These are phyloP conservation scores for Sturnira hondurensis DNA, from an alignment of 2,113 vertebrate species.

Conservation along the genomic window DNA sequence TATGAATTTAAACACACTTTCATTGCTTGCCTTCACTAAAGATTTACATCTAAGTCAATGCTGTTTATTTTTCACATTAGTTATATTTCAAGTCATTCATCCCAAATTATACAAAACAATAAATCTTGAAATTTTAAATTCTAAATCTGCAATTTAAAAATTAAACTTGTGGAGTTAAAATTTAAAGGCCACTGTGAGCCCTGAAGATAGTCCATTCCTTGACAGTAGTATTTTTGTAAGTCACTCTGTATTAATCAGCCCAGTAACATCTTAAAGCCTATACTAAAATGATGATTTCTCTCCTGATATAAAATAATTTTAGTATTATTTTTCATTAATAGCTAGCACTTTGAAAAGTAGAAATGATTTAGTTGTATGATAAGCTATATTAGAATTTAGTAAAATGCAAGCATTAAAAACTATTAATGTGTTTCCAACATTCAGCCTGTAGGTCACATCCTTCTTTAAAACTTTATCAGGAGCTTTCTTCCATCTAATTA, in stretches of 20 bases:
- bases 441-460: not conserved
- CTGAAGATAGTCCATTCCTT: not conserved
- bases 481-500: not conserved
- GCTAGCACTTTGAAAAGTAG: conserved; percentile 33
- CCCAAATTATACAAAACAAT: conserved; percentile 27
- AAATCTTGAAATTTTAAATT: conserved; percentile 50
- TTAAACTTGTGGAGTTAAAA: not conserved
- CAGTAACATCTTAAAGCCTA: conserved; percentile 29
- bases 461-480: not conserved
- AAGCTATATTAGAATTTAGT: conserved; percentile 49
- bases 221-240: not conserved
- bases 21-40: conserved; percentile 27
- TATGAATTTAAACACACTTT: conserved; percentile 47
- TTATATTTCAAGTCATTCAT: conserved; percentile 30
- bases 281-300: conserved; percentile 6
- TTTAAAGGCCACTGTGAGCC: not conserved
- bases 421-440: not conserved
- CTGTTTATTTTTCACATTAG: conserved; percentile 34
- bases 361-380: conserved; percentile 1
- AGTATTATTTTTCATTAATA: conserved; percentile 57
- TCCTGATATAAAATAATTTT: conserved; percentile 14
- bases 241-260: not conserved
- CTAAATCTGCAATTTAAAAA: conserved; percentile 55
- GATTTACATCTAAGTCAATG: conserved; percentile 42
- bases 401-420: not conserved